A percentile compares a stretch with the other conserved stretches of the same genome.
These are phyloP conservation scores for Peromyscus californicus DNA, from an alignment of 2,113 vertebrate genomes.

Conservation along the genomic window DNA sequence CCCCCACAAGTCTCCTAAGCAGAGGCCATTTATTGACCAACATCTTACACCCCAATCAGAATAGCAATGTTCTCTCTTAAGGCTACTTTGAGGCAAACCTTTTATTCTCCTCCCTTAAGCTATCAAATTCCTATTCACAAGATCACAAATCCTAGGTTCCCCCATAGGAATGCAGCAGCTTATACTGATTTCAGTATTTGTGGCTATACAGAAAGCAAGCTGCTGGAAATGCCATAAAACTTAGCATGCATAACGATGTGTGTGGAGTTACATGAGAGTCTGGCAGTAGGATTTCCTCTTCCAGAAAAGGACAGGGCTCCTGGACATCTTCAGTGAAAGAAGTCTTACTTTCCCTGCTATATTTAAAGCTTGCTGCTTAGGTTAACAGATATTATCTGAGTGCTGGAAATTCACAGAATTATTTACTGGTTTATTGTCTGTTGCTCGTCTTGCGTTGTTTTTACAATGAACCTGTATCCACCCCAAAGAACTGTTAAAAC, in stretches of 20 bases:
- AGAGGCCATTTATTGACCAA: not conserved
- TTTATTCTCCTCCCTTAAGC: not conserved
- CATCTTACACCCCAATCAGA: not conserved
- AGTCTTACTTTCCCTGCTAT: conserved; percentile 24
- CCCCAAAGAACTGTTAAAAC: conserved; percentile 4
- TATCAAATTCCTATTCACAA: not conserved
- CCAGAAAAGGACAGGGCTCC: not conserved
- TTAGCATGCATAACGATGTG: not conserved
- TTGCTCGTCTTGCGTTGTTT: conserved; percentile 5
- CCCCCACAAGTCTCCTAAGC: not conserved
- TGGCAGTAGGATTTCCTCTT: not conserved
- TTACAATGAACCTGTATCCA: conserved; percentile 6
- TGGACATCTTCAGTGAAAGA: not conserved
- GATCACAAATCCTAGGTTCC: not conserved
- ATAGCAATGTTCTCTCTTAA: not conserved
- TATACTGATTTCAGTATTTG: not conserved
- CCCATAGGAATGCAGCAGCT: not conserved
- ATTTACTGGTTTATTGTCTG: not conserved
- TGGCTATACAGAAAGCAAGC: not conserved
- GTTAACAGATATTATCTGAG: conserved; percentile 28
- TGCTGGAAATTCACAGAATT: conserved; percentile 34
- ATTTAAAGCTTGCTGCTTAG: not conserved
- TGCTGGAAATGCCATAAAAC: conserved; percentile 8
- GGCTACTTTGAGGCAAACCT: not conserved
- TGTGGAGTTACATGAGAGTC: not conserved